Evolutionary conservation across 2,113 vertebrate genomes (phyloP).

Genomic region (Gracilinanus agilis): DNA sequence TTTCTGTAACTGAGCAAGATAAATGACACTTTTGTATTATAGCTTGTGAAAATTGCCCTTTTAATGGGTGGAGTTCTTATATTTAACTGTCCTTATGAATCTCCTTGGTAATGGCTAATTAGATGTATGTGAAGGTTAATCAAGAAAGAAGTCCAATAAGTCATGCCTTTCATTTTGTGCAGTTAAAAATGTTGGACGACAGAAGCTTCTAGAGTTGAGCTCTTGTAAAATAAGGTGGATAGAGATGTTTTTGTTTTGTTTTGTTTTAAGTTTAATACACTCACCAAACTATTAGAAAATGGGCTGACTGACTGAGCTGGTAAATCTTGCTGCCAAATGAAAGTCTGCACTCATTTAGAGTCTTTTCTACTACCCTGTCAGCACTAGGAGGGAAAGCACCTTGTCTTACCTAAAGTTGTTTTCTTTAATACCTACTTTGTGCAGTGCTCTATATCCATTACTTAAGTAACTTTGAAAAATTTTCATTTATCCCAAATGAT

Average conservation of each 20-base stretch:
- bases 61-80: slow-evolving; percentile 31
- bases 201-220: neutral
- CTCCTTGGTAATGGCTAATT: slow-evolving; percentile 46
- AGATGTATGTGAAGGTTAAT: slow-evolving; percentile 43
- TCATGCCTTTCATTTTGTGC: slow-evolving; percentile 1
- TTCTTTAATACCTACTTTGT: neutral
- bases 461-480: neutral
- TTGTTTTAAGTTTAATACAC: neutral
- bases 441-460: neutral
- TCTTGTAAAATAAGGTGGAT: neutral
- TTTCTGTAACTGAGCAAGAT: slow-evolving; percentile 28
- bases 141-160: slow-evolving; percentile 26
- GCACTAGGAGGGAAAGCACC: neutral
- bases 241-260: neutral
- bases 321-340: no score
- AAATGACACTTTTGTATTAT: slow-evolving; percentile 10
- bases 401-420: neutral
- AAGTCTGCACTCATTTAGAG: neutral
- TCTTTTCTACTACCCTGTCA: neutral
- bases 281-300: neutral
- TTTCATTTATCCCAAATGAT: neutral
- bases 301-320: neutral
- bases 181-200: neutral
- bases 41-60: slow-evolving; percentile 34
- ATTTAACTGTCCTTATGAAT: slow-evolving; percentile 45